Conservation (phyloP, 2,888 invertebrate species). For the Cephus pygmeus region DNA sequence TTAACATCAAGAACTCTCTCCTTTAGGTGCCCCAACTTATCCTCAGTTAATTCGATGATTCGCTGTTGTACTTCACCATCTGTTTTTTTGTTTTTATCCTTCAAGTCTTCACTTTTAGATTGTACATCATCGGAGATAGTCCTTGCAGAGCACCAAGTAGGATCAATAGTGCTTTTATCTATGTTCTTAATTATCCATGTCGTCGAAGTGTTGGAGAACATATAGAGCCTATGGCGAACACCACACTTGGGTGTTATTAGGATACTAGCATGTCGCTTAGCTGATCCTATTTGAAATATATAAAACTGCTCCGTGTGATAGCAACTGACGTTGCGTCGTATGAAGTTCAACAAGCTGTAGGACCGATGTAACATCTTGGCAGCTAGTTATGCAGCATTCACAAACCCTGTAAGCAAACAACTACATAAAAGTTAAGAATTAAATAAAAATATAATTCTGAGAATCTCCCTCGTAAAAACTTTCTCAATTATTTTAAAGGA, state of each 20-base stretch:
- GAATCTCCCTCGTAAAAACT: background rate
- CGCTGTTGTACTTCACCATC: constrained; percentile 35
- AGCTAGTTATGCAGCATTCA: background rate
- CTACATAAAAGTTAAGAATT: background rate
- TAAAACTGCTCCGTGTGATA: constrained; percentile 47
- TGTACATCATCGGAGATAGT: constrained; percentile 36
- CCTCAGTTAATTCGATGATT: constrained; percentile 48
- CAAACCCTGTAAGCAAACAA: background rate
- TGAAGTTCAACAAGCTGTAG: constrained; percentile 48
- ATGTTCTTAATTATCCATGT: constrained; percentile 32
- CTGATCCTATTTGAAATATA: constrained; percentile 48
- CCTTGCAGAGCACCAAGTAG: constrained; percentile 35
- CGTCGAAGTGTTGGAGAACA: constrained; percentile 41
- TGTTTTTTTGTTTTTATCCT: constrained; percentile 21
- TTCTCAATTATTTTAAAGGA: background rate
- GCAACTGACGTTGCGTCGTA: constrained; percentile 45
- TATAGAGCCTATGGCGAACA: constrained; percentile 34
- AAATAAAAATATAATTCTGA: background rate
- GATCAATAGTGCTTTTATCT: constrained; percentile 23
- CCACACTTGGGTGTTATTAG: constrained; percentile 46
- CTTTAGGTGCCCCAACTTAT: constrained; percentile 58
- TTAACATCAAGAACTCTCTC: constrained; percentile 49
- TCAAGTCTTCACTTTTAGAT: constrained; percentile 19
- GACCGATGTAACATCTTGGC: constrained; percentile 54
- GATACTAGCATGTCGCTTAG: constrained; percentile 50